Evolutionary conservation across 2,888 invertebrate genomes (phyloP).

Genomic region (Trachelus stipa): DNA sequence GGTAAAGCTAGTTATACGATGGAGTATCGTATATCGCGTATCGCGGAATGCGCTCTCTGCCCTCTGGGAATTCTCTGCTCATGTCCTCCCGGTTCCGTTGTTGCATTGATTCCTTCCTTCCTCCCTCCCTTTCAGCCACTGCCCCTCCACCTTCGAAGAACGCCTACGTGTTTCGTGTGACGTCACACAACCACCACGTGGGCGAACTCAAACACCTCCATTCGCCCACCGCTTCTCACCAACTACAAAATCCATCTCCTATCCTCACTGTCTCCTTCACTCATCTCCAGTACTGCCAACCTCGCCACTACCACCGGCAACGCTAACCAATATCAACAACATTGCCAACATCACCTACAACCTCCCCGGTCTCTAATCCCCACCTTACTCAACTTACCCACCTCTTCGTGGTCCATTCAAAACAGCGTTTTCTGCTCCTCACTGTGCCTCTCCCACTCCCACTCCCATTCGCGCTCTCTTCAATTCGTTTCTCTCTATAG

Average conservation of each 20-base stretch:
- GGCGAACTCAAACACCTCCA: conserved; percentile 61
- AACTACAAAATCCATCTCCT: conserved; percentile 39
- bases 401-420: conserved; percentile 37
- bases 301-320: too few species aligned
- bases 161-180: conserved; percentile 69
- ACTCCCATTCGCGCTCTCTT: background rate
- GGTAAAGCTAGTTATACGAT: too few species aligned
- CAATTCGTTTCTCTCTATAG: background rate
- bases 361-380: too few species aligned
- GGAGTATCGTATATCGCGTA: conserved; percentile 30
- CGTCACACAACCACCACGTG: conserved; percentile 63
- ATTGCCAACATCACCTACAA: too few species aligned
- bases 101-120: conserved; percentile 57
- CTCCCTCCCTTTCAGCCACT: conserved; percentile 20
- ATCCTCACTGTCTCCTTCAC: conserved; percentile 33
- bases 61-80: conserved; percentile 59
- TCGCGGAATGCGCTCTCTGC: conserved; percentile 43
- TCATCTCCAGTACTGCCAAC: conserved; percentile 2
- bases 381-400: too few species aligned
- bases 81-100: conserved; percentile 47
- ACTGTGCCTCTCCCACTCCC: too few species aligned
- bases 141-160: conserved; percentile 33
- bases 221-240: conserved; percentile 15
- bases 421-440: background rate
- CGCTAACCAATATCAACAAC: too few species aligned